A percentile compares a stretch with the other conserved stretches of the same genome.
These are phyloP conservation scores for Tragulus kanchil DNA, from an alignment of 2,113 vertebrate genomes.

Conservation along the genomic window DNA sequence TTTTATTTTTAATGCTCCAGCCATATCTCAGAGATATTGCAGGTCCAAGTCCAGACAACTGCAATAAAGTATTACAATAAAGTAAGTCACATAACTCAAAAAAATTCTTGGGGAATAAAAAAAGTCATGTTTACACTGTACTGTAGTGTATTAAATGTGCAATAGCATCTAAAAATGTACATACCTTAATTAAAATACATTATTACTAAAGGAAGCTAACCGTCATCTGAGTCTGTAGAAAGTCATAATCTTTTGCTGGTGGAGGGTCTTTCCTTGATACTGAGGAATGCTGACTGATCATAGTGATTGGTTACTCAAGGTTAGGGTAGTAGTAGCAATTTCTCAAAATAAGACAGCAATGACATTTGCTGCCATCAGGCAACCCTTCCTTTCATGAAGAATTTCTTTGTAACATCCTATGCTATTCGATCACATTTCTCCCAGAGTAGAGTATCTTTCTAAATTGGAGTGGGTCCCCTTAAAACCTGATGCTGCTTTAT, in stretches of 20 bases:
- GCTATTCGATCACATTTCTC: not conserved
- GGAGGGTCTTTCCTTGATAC: not conserved
- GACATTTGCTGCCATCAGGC: not conserved
- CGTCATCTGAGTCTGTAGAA: not conserved
- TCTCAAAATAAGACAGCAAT: not conserved
- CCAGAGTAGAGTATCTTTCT: not conserved
- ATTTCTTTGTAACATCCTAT: not conserved
- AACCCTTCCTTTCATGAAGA: not conserved
- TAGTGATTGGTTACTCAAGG: not conserved
- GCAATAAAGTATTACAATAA: not conserved
- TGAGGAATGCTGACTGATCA: not conserved
- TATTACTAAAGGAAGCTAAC: not conserved
- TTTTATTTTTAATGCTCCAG: not conserved
- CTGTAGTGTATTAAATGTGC: not conserved
- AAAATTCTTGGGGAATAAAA: not conserved
- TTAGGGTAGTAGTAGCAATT: not conserved
- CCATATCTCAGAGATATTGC: not conserved
- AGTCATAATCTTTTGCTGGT: not conserved
- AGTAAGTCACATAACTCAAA: not conserved
- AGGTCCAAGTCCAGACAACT: not conserved
- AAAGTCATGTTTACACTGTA: not conserved
- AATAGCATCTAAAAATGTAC: not conserved
- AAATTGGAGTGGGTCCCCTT: not conserved
- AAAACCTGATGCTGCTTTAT: not conserved
- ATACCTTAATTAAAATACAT: not conserved